A percentile compares a stretch with the other conserved stretches of the same genome.
phyloP scores from a whole-genome alignment of 2,113 vertebrate species.

The Danionella cerebrum region DNA sequence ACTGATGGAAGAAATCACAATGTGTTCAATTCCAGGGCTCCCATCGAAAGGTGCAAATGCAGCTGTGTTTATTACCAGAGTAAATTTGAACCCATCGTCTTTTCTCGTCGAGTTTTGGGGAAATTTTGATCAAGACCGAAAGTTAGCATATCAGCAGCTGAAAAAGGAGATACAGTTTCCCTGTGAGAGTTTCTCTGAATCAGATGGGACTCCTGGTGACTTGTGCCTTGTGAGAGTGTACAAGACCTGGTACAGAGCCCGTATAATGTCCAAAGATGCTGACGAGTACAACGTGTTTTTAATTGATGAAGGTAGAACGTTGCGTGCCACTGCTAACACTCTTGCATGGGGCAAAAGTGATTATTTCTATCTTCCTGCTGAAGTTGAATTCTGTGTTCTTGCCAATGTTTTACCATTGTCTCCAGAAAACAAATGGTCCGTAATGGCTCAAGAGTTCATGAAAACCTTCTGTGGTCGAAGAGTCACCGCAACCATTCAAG shows the following conservation, averaged over 20 bases:
- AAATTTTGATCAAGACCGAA: constrained; percentile 57
- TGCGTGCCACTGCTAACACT: constrained; percentile 33
- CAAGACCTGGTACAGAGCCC: constrained; percentile 75
- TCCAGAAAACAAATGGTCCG: constrained; percentile 64
- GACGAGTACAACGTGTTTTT: constrained; percentile 71
- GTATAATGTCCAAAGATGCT: constrained; percentile 54
- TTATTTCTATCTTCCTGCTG: constrained; percentile 71
- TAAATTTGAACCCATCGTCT: constrained; percentile 64
- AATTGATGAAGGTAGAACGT: constrained; percentile 73
- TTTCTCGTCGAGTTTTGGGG: constrained; percentile 77
- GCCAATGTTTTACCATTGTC: constrained; percentile 66
- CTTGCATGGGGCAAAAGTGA: constrained; percentile 69
- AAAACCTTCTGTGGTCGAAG: constrained; percentile 65
- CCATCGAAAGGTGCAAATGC: constrained; percentile 60
- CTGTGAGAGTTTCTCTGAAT: constrained; percentile 47
- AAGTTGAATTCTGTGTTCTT: constrained; percentile 78
- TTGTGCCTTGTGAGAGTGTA: constrained; percentile 73
- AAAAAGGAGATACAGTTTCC: constrained; percentile 65
- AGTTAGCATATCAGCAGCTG: constrained; percentile 57
- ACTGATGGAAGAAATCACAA: constrained; percentile 47
- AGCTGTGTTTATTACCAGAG: constrained; percentile 62
- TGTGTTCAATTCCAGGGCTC: constrained; percentile 53
- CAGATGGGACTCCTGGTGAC: constrained; percentile 57
- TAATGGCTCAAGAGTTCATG: constrained; percentile 71
- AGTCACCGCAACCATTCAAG: constrained; percentile 66